These are phyloP conservation scores for Bubo bubo DNA, from an alignment of 2,113 vertebrate genomes.

Conservation along the genomic window DNA sequence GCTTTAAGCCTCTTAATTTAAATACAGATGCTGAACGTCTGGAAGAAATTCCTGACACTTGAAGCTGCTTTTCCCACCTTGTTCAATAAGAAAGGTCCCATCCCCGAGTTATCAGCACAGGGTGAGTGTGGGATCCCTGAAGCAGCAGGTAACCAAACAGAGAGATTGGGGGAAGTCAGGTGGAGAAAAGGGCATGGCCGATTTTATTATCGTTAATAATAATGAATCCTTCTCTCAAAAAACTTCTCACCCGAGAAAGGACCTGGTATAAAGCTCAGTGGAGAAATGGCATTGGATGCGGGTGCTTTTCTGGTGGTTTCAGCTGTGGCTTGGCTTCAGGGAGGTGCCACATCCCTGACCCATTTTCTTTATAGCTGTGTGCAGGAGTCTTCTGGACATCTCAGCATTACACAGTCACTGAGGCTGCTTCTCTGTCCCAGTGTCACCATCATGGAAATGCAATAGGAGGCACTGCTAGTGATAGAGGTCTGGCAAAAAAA, in stretches of 20 bases:
- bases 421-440: neutral
- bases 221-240: neutral
- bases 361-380: neutral
- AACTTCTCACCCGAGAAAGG: neutral
- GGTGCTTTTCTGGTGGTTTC: neutral
- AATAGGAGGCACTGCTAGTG: neutral
- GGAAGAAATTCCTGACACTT: constrained; percentile 55
- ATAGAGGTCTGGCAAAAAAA: neutral
- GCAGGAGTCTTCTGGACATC: neutral
- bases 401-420: accelerated
- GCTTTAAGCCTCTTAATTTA: constrained; percentile 66
- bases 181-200: neutral
- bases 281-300: neutral
- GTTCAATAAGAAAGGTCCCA: constrained; percentile 16
- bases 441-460: neutral
- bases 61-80: constrained; percentile 51
- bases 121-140: neutral
- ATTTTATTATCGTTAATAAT: constrained; percentile 14
- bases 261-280: accelerated
- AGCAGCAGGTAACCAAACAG: neutral
- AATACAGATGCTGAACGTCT: constrained; percentile 50
- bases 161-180: neutral
- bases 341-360: neutral
- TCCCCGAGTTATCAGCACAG: neutral
- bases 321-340: neutral